These are phyloP conservation scores for Anarsia innoxiella DNA, from an alignment of 2,888 invertebrate genomes.

Conservation along the genomic window DNA sequence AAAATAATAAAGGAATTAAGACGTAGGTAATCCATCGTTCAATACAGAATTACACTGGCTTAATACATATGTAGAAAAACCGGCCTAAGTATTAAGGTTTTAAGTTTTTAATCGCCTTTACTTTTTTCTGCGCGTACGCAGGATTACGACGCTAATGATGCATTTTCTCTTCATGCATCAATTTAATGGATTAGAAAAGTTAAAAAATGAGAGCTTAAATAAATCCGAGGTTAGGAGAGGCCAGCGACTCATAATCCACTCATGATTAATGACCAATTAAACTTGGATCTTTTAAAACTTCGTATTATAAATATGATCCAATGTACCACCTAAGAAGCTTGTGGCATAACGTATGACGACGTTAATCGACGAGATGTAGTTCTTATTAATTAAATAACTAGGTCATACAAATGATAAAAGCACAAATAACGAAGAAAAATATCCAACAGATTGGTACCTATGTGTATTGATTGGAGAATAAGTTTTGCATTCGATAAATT, in stretches of 20 bases:
- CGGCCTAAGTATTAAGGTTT: constrained; percentile 9
- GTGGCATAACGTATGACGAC: no score
- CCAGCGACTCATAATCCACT: constrained; percentile 7
- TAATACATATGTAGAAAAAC: constrained; percentile 9
- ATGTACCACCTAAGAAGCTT: no score
- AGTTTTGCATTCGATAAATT: no score
- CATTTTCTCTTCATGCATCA: constrained; percentile 10
- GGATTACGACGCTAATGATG: constrained; percentile 7
- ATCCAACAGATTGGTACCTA: no score
- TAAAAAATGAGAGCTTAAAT: constrained; percentile 11
- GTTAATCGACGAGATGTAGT: no score
- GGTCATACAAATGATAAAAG: constrained; percentile 7
- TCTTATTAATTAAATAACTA: not conserved
- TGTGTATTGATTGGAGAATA: no score
- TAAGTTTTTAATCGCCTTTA: constrained; percentile 11
- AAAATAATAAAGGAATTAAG: no score
- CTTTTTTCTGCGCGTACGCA: constrained; percentile 11
- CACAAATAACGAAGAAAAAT: no score
- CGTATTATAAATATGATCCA: no score
- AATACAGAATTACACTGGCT: constrained; percentile 4
- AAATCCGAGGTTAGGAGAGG: constrained; percentile 7
- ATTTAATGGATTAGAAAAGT: constrained; percentile 8
- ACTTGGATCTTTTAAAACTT: not conserved
- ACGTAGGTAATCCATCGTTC: constrained; percentile 8
- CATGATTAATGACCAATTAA: constrained; percentile 11